Evolutionary conservation across 2,113 vertebrate genomes (phyloP).

Genomic region (Prionailurus bengalensis): DNA sequence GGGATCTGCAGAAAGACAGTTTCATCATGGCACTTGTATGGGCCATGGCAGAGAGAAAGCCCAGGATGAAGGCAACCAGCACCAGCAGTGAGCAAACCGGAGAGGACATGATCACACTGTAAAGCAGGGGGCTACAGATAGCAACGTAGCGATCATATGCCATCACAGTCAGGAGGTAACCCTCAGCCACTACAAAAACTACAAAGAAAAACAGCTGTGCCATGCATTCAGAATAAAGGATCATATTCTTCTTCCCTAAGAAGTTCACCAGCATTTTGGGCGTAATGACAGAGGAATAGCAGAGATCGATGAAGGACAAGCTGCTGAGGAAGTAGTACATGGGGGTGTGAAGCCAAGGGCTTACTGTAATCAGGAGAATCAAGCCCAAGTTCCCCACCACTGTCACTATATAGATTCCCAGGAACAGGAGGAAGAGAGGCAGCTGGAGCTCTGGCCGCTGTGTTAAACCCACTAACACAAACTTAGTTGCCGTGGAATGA

Average conservation of each 20-base stretch:
- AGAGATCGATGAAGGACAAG: slow-evolving; percentile 40
- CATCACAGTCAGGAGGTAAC: slow-evolving; percentile 52
- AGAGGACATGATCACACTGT: slow-evolving; percentile 11
- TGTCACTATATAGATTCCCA: neutral
- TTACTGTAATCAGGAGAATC: neutral
- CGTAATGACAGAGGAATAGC: slow-evolving; percentile 30
- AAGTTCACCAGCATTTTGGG: slow-evolving; percentile 66
- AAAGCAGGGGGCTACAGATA: slow-evolving; percentile 13
- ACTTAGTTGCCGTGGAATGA: neutral
- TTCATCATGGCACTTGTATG: slow-evolving; percentile 34
- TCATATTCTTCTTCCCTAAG: neutral
- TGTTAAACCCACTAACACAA: slow-evolving; percentile 47
- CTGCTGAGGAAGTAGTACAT: slow-evolving; percentile 55
- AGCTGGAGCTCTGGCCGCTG: neutral
- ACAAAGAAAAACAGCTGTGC: slow-evolving; percentile 67
- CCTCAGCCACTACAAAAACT: slow-evolving; percentile 12
- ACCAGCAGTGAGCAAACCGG: neutral
- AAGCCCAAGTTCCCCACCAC: slow-evolving; percentile 7
- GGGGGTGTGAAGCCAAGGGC: neutral
- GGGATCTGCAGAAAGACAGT: slow-evolving; percentile 42
- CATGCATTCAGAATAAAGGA: slow-evolving; percentile 55
- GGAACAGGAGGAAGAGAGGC: slow-evolving; percentile 15
- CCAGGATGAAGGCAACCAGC: neutral
- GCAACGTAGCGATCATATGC: slow-evolving; percentile 18
- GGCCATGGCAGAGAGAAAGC: slow-evolving; percentile 6